phyloP scores from a whole-genome alignment of 1,140 invertebrate species.

The Atopsyche davidsoni region DNA sequence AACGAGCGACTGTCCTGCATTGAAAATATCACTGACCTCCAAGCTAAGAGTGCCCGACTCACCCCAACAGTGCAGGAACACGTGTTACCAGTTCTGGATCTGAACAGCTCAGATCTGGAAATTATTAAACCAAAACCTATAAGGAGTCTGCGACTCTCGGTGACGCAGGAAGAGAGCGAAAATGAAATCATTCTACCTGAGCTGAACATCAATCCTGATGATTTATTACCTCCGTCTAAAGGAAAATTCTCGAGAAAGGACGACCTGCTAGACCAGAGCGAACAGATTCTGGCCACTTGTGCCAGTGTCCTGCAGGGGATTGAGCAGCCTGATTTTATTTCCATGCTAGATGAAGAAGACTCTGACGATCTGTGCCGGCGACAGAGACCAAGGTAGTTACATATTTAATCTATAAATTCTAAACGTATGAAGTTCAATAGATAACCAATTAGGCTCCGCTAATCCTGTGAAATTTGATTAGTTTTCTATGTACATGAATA shows the following conservation, averaged over 20 bases:
- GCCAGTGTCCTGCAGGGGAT: conserved; percentile 14
- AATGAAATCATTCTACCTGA: no score
- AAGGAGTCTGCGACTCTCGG: no score
- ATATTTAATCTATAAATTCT: not conserved
- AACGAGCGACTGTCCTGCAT: not conserved
- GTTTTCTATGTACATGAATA: no score
- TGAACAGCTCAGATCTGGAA: conserved; percentile 11
- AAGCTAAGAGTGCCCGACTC: no score
- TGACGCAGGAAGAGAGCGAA: no score
- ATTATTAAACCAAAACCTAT: no score
- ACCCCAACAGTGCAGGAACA: not conserved
- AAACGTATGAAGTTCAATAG: not conserved
- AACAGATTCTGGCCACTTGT: conserved; percentile 12
- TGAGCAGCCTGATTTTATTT: conserved; percentile 30
- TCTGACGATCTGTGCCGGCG: not conserved
- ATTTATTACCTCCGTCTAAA: no score
- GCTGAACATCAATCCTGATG: no score
- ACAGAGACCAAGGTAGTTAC: conserved; percentile 6
- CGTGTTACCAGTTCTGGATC: conserved; percentile 5
- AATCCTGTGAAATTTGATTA: conserved; percentile 12
- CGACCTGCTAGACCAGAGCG: conserved; percentile 11
- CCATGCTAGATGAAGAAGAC: conserved; percentile 26
- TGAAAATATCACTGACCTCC: not conserved
- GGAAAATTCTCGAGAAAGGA: not conserved
- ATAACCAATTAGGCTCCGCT: conserved; percentile 3